Conservation (phyloP, 2,113 vertebrate species). For the Gorilla gorilla region DNA sequence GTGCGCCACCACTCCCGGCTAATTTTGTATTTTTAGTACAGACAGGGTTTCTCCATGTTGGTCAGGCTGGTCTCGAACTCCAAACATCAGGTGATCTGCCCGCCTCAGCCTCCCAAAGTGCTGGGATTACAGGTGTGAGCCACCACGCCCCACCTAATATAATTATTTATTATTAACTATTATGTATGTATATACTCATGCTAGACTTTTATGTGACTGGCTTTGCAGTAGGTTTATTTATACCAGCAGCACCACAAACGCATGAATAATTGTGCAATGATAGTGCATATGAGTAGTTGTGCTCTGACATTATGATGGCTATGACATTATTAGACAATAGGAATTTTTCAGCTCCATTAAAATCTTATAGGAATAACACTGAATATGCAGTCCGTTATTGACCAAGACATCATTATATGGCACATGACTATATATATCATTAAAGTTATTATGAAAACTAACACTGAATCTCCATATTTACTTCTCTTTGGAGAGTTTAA, state of each 20-base stretch:
- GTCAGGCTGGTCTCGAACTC: no score
- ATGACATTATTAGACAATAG: not conserved
- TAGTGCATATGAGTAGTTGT: not conserved
- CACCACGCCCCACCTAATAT: rapidly evolving
- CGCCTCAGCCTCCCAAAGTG: no score
- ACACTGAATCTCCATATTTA: not conserved
- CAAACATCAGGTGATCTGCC: rapidly evolving
- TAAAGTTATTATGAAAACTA: not conserved
- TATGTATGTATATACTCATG: not conserved
- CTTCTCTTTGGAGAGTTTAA: not conserved
- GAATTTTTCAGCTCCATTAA: not conserved
- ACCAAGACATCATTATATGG: not conserved
- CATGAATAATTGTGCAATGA: not conserved
- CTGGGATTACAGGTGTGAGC: no score
- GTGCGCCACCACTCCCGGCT: no score
- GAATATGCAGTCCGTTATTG: not conserved
- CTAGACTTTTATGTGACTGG: not conserved
- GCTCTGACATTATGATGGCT: not conserved
- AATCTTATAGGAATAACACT: not conserved
- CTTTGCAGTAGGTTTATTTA: not conserved
- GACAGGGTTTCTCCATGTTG: no score
- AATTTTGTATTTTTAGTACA: no score
- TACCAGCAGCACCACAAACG: not conserved
- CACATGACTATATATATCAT: not conserved
- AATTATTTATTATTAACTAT: not conserved